A percentile compares a stretch with the other conserved stretches of the same genome.
Conservation (phyloP, 2,113 vertebrate genomes). For the Platanista minor region DNA sequence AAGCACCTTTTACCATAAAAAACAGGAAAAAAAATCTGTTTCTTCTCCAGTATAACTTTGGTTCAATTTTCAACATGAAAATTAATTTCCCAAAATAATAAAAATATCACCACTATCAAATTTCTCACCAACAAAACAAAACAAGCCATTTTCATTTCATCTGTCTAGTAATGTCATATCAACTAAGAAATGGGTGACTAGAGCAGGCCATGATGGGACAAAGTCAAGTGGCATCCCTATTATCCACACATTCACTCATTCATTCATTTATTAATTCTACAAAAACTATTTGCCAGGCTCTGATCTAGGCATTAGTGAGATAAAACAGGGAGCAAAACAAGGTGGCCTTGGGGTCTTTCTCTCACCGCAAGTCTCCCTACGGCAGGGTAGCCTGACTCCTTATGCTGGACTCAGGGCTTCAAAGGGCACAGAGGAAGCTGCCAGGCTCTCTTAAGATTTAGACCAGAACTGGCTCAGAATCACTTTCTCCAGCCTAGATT, state of each 20-base stretch:
- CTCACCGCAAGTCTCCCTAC: not conserved
- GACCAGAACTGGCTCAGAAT: not conserved
- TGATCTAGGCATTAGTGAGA: not conserved
- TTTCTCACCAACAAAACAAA: slow-evolving; percentile 19
- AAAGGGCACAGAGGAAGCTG: not conserved
- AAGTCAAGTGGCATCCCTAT: not conserved
- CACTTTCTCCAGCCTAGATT: not conserved
- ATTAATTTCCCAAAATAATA: not conserved
- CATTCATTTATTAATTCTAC: not conserved
- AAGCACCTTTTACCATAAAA: not conserved
- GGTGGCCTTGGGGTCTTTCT: not conserved
- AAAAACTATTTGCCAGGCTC: not conserved
- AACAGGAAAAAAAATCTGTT: not conserved
- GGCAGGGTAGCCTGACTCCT: not conserved
- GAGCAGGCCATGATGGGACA: not conserved
- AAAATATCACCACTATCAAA: slow-evolving; percentile 16
- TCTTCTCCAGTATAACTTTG: slow-evolving; percentile 1
- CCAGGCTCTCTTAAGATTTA: not conserved
- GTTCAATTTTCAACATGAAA: slow-evolving; percentile 39
- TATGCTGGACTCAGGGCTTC: not conserved
- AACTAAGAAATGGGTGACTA: not conserved
- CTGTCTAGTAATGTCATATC: not conserved
- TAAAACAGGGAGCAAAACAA: not conserved
- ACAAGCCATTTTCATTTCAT: slow-evolving; percentile 21
- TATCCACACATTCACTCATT: not conserved